Conservation (phyloP, 2,113 vertebrate genomes). For the Manacus vitellinus region DNA sequence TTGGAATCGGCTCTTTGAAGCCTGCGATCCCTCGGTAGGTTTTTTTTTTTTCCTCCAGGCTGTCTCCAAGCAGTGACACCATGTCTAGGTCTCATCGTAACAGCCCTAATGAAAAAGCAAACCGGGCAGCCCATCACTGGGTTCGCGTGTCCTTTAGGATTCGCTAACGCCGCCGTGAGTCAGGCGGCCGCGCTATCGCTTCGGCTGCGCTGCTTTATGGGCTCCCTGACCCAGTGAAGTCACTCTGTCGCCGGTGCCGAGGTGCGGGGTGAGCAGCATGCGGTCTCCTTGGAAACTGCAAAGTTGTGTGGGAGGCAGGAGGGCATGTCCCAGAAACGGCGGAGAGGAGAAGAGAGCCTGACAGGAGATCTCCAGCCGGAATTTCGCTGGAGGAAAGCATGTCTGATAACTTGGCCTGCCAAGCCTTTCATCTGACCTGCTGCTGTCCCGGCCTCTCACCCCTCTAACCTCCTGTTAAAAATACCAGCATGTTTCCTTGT, state of each 20-base stretch:
- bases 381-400: not conserved
- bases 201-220: conserved; percentile 43
- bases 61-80: conserved; percentile 63
- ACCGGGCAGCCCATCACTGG: not conserved
- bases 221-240: conserved; percentile 51
- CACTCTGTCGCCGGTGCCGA: not conserved
- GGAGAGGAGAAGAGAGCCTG: not conserved
- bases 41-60: not conserved
- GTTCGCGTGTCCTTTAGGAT: conserved; percentile 56
- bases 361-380: not conserved
- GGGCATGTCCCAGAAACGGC: not conserved
- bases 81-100: conserved; percentile 61
- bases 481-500: not conserved
- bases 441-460: not conserved
- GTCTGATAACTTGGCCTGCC: not conserved
- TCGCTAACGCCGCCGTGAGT: conserved; percentile 2
- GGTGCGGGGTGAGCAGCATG: conserved; percentile 32
- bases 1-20: conserved; percentile 35
- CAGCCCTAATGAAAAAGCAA: conserved; percentile 54
- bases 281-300: conserved; percentile 48
- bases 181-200: not conserved
- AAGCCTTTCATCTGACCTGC: conserved; percentile 27
- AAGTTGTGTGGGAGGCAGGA: not conserved
- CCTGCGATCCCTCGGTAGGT: not conserved
- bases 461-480: not conserved